A percentile compares a stretch with the other conserved stretches of the same genome.
Conservation (phyloP, 2,797 vertebrate species). For the Psittacula derbiana region DNA sequence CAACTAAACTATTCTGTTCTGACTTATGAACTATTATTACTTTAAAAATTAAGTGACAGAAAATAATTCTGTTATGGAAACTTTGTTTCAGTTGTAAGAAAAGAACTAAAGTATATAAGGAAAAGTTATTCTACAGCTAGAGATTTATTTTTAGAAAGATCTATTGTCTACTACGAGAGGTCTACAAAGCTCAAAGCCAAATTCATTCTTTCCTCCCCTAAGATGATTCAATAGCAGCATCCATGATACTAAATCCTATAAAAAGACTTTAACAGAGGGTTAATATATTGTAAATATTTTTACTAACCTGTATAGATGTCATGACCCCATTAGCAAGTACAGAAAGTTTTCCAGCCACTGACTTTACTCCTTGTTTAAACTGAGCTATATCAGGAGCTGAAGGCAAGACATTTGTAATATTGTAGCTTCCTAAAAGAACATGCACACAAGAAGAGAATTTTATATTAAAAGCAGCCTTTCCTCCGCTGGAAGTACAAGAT, state of each 20-base stretch:
- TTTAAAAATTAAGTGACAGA: not conserved
- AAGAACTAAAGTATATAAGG: not conserved
- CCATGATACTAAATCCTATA: not conserved
- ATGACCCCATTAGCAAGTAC: conserved; percentile 95
- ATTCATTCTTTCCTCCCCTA: not conserved
- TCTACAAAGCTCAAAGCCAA: not conserved
- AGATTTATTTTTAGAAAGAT: not conserved
- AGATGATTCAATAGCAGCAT: not conserved
- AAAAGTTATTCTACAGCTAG: not conserved
- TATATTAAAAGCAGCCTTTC: not conserved
- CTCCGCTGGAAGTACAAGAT: not conserved
- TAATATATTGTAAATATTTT: not conserved
- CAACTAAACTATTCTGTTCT: not conserved
- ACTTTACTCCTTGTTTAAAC: conserved; percentile 90
- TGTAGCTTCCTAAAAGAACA: conserved; percentile 82
- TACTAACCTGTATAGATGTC: conserved; percentile 91
- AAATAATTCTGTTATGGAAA: not conserved
- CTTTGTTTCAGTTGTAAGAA: not conserved
- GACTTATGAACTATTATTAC: not conserved
- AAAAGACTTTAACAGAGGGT: not conserved
- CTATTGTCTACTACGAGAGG: not conserved
- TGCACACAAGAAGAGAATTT: not conserved
- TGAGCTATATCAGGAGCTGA: conserved; percentile 91
- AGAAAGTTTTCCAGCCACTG: conserved; percentile 91
- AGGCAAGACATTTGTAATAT: conserved; percentile 86